Evolutionary conservation across 2,797 vertebrate species (phyloP).

Genomic region (Poecile montanus): DNA sequence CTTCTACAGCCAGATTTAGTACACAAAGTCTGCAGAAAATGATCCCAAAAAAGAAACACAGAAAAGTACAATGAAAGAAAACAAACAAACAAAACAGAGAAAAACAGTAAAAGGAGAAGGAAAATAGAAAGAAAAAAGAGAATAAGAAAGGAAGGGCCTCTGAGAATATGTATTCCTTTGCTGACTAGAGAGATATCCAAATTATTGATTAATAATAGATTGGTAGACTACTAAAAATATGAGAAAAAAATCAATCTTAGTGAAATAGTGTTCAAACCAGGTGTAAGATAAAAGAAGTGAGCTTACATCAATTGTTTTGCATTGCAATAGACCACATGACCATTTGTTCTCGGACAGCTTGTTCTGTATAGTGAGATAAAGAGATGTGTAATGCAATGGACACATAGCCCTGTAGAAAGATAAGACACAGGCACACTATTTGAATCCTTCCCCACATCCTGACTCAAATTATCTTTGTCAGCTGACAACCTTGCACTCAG

Average conservation of each 20-base stretch:
- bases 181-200: neutral
- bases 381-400: neutral
- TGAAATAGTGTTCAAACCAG: neutral
- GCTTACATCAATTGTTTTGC: neutral
- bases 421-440: neutral
- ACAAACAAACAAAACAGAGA: neutral
- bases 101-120: neutral
- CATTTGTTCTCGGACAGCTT: neutral
- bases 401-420: neutral
- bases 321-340: neutral
- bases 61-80: neutral
- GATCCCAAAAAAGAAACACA: neutral
- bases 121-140: neutral
- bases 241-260: neutral
- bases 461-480: neutral
- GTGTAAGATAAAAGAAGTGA: neutral
- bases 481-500: neutral
- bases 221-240: neutral
- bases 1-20: neutral
- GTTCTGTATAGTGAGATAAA: neutral
- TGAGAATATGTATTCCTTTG: neutral
- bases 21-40: neutral
- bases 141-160: neutral
- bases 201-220: neutral
- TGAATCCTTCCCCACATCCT: neutral